Evolutionary conservation across 2,113 vertebrate genomes (phyloP).

Genomic region (Tapirus terrestris): DNA sequence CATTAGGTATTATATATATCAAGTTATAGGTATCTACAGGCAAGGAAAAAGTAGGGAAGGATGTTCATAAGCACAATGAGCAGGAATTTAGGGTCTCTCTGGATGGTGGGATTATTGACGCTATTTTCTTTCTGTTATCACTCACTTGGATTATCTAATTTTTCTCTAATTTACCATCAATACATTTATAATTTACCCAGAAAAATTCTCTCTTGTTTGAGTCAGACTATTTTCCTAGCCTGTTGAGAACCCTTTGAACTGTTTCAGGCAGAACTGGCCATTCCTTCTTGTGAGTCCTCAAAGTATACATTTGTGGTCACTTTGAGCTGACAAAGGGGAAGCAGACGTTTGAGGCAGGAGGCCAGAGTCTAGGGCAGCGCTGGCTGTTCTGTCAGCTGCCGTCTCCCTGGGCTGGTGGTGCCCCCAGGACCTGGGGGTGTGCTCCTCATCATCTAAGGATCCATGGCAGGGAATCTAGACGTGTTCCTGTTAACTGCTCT

Average conservation of each 20-base stretch:
- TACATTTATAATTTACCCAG: background rate
- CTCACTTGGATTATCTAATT: background rate
- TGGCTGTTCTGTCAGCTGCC: background rate
- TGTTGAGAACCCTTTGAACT: background rate
- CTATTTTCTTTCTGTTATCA: background rate
- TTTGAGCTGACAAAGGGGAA: no score
- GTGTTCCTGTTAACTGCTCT: rapidly evolving
- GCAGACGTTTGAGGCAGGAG: background rate
- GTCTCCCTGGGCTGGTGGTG: background rate
- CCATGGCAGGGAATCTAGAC: background rate
- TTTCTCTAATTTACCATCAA: background rate
- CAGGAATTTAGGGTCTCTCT: background rate
- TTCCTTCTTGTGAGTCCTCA: background rate
- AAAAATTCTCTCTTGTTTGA: background rate
- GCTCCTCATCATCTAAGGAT: background rate
- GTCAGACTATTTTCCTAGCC: background rate
- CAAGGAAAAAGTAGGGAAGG: background rate
- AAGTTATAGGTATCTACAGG: background rate
- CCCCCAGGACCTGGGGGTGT: no score
- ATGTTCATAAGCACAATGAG: rapidly evolving
- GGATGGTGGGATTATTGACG: background rate
- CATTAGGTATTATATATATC: background rate
- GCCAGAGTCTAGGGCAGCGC: rapidly evolving
- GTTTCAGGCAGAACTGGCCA: background rate
- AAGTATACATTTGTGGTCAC: rapidly evolving